Evolutionary conservation across 2,113 vertebrate genomes (phyloP).

Genomic region (Electrona antarctica): DNA sequence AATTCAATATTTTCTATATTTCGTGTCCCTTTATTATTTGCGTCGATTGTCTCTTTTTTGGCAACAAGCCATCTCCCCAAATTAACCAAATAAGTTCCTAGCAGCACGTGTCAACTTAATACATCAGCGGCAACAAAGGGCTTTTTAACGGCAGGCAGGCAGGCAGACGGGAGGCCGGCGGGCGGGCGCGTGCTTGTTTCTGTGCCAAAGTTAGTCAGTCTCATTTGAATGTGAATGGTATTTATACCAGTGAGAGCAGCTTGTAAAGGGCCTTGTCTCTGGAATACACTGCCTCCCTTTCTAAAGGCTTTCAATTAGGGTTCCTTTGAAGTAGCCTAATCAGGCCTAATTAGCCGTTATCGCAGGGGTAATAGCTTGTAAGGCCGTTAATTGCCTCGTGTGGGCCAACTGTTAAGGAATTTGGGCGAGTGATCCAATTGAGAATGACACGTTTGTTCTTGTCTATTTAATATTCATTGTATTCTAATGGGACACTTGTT

Average conservation of each 20-base stretch:
- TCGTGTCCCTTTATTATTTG: neutral
- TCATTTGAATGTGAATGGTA: constrained; percentile 85
- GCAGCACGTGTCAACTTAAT: constrained; percentile 77
- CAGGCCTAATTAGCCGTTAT: constrained; percentile 81
- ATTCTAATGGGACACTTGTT: constrained; percentile 71
- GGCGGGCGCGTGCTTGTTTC: constrained; percentile 70
- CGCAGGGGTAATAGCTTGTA: constrained; percentile 76
- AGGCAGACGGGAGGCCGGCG: constrained; percentile 52
- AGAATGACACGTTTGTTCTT: constrained; percentile 69
- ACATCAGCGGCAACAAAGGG: constrained; percentile 66
- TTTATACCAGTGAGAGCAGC: constrained; percentile 76
- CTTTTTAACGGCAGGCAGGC: constrained; percentile 46
- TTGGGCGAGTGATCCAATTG: constrained; percentile 66
- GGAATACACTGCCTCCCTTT: constrained; percentile 67
- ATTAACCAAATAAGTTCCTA: constrained; percentile 69
- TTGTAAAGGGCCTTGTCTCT: constrained; percentile 59
- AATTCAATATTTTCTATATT: neutral
- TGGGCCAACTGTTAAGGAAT: constrained; percentile 79
- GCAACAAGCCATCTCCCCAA: constrained; percentile 68
- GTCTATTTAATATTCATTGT: constrained; percentile 73
- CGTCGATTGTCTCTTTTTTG: constrained; percentile 13
- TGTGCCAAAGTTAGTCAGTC: constrained; percentile 76
- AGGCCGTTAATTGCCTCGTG: constrained; percentile 73
- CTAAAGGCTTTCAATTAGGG: constrained; percentile 79
- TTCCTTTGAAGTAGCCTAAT: constrained; percentile 64